Percentiles rank a stretch among this genome's conserved stretches.
These are phyloP conservation scores for Tachuris rubrigastra DNA, from an alignment of 2,113 vertebrate species.

Conservation along the genomic window DNA sequence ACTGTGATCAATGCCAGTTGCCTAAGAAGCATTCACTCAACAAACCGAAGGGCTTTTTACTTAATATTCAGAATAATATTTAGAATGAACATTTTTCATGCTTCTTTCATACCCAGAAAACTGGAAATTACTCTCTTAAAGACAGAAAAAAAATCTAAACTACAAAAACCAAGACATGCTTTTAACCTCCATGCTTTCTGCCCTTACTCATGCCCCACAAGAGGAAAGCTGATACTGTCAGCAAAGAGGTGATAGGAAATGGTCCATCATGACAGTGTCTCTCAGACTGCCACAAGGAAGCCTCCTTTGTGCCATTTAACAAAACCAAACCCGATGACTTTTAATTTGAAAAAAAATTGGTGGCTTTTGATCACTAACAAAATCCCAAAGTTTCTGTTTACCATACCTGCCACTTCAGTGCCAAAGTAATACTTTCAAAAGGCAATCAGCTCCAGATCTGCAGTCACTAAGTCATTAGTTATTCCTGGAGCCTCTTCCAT, in stretches of 20 bases:
- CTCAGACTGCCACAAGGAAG: not conserved
- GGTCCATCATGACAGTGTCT: not conserved
- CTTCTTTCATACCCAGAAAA: not conserved
- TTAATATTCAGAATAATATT: not conserved
- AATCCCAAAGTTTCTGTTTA: fast-evolving
- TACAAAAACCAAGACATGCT: not conserved
- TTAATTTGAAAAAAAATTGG: not conserved
- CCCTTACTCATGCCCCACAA: not conserved
- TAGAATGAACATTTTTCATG: not conserved
- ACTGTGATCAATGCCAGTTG: not conserved
- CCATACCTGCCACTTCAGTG: not conserved
- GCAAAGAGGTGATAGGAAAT: not conserved
- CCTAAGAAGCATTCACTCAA: not conserved
- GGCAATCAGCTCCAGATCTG: not conserved
- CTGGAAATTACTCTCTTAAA: not conserved
- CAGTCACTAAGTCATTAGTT: not conserved
- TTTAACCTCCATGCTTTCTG: not conserved
- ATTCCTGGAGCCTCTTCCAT: not conserved
- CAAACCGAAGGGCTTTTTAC: not conserved
- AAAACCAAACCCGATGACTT: not conserved
- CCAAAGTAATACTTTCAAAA: not conserved
- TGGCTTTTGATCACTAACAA: not conserved
- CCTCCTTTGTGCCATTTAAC: not conserved
- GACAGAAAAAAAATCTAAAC: not conserved
- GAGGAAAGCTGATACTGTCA: not conserved